Conservation (phyloP, 1,140 invertebrate species). For the Drusus annulatus region DNA sequence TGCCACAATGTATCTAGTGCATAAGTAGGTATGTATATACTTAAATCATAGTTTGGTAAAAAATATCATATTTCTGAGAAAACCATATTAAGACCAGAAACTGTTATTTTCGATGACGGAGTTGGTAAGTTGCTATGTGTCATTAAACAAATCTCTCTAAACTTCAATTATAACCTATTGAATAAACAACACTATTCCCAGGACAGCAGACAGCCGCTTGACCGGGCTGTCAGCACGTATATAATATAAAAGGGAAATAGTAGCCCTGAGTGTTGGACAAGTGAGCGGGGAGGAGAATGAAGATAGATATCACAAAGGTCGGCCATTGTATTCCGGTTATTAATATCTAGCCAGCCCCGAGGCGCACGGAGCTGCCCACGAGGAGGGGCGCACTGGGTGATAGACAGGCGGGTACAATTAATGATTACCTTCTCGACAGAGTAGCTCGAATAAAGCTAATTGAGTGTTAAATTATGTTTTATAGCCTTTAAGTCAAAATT, state of each 20-base stretch:
- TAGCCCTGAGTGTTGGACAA: neutral
- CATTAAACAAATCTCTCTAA: neutral
- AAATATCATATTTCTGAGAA: too few relatives aligned
- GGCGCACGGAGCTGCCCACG: neutral
- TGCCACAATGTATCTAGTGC: too few relatives aligned
- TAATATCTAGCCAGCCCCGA: neutral
- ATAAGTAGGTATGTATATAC: too few relatives aligned
- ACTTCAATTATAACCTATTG: neutral
- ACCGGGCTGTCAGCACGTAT: neutral
- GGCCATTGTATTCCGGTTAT: neutral
- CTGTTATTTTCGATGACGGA: too few relatives aligned
- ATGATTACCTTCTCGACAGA: neutral
- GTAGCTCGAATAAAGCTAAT: neutral
- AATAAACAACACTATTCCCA: neutral
- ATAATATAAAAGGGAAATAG: neutral
- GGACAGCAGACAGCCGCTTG: neutral
- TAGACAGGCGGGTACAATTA: neutral
- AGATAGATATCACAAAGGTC: constrained; percentile 10
- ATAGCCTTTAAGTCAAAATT: neutral
- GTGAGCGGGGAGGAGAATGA: too few relatives aligned
- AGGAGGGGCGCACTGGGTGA: neutral
- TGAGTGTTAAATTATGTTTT: neutral
- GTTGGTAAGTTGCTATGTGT: neutral
- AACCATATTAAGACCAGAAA: too few relatives aligned
- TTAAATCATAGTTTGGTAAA: too few relatives aligned